Percentiles rank a stretch among this genome's conserved stretches.
These are phyloP conservation scores for Idaea biselata DNA, from an alignment of 2,888 invertebrate species.

Conservation along the genomic window DNA sequence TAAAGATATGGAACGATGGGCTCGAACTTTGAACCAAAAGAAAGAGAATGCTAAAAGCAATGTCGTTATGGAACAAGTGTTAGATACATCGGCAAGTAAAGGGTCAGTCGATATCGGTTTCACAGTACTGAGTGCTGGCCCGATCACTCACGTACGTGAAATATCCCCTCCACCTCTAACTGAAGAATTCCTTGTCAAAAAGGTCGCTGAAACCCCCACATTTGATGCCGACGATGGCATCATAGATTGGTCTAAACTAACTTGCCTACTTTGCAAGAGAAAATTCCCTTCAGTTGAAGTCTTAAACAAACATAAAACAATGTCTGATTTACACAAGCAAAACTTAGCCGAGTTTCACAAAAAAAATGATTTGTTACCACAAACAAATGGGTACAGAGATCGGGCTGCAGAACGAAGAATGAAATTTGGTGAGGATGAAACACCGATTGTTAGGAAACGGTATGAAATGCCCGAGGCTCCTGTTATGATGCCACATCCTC, in stretches of 20 bases:
- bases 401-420: constrained; percentile 96
- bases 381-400: constrained; percentile 88
- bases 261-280: constrained; percentile 96
- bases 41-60: constrained; percentile 85
- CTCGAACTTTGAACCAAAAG: constrained; percentile 97
- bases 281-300: constrained; percentile 95
- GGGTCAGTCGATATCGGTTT: constrained; percentile 96
- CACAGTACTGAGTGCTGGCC: constrained; percentile 90
- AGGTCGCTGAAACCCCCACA: constrained; percentile 67
- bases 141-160: constrained; percentile 62
- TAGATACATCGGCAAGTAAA: constrained; percentile 76
- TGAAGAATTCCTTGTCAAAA: constrained; percentile 67
- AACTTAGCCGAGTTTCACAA: constrained; percentile 84
- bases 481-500: constrained; percentile 78
- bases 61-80: constrained; percentile 69
- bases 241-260: constrained; percentile 93
- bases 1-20: constrained; percentile 94
- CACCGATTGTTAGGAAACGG: constrained; percentile 72
- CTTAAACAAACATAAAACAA: constrained; percentile 92
- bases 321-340: constrained; percentile 96
- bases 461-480: constrained; percentile 63
- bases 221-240: constrained; percentile 88
- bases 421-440: constrained; percentile 94
- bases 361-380: constrained; percentile 57
- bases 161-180: constrained; percentile 56